Evolutionary conservation across 2,113 vertebrate genomes (phyloP), one percentile per base, ranked within the genome.

Genomic region (Oostethus manadensis): DNA sequence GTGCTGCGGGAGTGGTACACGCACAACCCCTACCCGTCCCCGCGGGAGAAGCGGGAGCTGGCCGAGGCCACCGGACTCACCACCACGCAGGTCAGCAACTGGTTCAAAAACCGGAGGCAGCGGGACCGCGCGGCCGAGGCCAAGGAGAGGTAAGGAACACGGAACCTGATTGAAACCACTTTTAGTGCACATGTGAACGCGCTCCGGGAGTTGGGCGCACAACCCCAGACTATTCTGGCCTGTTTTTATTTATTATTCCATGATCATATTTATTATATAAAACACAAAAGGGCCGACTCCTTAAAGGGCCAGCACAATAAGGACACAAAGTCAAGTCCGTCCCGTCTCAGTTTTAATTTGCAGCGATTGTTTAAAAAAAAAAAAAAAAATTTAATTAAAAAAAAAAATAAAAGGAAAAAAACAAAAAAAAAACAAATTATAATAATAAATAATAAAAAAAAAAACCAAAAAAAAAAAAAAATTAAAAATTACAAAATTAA

Each of bases 71-170:
- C 94, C 16, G 94, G 94, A 71, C 91, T 96, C 79, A 96, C 94
- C 73, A 96, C 94, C 68, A 96, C 94, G 58, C 94, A 96, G 71
- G 94, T 96, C 92, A 96, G 94, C 91, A 96, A 96, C 92, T 95
- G 94, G 93, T 96, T 95, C 86, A 96, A 96, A 76, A 96, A 96
- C 88, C 87, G 93, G 67, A 78, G 93, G 69, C 94, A 96, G 83
- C 84, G 94, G 20, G 94, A 96, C 85, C 90, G 94, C 35, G 94
- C 94, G 3, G 94, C 94, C 2, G 94, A 96, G 79, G 94, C 94
- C 18, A 96, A 96, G 69, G 93, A 95, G 77, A 93, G 94, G 94
- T 96, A 91, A 50, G 87, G n/a, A n/a, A n/a, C n/a, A n/a, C n/a
- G 8, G 10, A 40, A 40, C 38, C 38, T 40, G 38, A 11, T 40